Evolutionary conservation across 1,140 invertebrate species (phyloP).

Genomic region (Ericerus pela): DNA sequence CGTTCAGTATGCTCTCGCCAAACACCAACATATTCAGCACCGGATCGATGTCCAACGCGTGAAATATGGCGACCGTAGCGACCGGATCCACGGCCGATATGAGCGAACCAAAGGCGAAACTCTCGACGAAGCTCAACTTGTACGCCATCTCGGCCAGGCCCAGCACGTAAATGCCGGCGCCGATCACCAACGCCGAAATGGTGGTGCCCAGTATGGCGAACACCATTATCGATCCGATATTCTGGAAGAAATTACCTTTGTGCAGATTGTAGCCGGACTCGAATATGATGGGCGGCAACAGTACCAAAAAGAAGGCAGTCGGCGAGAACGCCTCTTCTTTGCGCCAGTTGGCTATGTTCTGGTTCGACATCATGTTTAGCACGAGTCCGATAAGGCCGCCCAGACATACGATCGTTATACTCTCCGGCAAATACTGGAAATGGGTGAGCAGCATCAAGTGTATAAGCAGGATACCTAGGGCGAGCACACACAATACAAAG

Average conservation of each 20-base stretch:
- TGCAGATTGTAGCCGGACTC: constrained; percentile 98
- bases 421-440: constrained; percentile 93
- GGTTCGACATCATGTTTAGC: constrained; percentile 76
- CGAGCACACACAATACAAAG: constrained; percentile 84
- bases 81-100: constrained; percentile 99
- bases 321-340: constrained; percentile 95
- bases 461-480: constrained; percentile 81
- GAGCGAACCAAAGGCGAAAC: constrained; percentile 93
- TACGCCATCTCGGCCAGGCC: constrained; percentile 82
- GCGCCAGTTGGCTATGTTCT: constrained; percentile 82
- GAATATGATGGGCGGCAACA: constrained; percentile 97
- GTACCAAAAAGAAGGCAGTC: constrained; percentile 89
- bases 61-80: constrained; percentile 95
- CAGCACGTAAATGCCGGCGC: constrained; percentile 84
- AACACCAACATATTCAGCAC: constrained; percentile 97
- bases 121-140: constrained; percentile 81
- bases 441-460: constrained; percentile 89
- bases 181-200: constrained; percentile 87
- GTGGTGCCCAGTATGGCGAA: constrained; percentile 95
- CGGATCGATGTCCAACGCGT: constrained; percentile 87
- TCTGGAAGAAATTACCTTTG: constrained; percentile 98
- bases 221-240: constrained; percentile 84
- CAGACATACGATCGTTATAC: constrained; percentile 90
- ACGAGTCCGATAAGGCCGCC: constrained; percentile 83
- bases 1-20: constrained; percentile 94